phyloP scores from a whole-genome alignment of 2,113 vertebrate genomes.

The Guaruba guarouba region DNA sequence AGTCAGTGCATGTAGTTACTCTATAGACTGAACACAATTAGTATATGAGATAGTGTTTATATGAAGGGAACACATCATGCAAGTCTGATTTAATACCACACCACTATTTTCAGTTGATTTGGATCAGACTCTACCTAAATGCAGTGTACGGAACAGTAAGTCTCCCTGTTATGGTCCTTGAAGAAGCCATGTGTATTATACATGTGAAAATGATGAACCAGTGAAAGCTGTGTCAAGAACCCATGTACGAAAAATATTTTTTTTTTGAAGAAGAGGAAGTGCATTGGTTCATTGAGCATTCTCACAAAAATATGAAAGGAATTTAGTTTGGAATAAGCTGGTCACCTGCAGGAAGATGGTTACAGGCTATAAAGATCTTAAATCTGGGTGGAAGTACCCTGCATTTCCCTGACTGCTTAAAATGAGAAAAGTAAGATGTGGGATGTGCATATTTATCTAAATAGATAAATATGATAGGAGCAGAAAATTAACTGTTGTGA shows the following conservation, averaged over 20 bases:
- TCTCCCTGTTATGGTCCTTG: neutral
- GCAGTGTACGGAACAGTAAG: neutral
- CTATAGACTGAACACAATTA: neutral
- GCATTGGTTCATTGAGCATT: neutral
- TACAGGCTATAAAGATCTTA: neutral
- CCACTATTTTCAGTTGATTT: neutral
- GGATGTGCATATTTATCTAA: neutral
- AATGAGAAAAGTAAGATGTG: neutral
- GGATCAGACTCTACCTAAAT: neutral
- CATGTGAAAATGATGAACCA: neutral
- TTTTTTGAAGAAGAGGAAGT: neutral
- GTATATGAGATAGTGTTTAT: neutral
- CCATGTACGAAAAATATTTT: neutral
- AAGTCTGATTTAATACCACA: neutral
- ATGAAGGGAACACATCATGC: neutral
- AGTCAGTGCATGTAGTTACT: neutral
- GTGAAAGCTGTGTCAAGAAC: neutral
- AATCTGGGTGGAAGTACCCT: neutral
- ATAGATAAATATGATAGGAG: neutral
- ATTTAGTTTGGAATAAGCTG: neutral
- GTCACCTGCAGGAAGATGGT: neutral
- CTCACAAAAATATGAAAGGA: neutral
- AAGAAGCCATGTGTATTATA: neutral
- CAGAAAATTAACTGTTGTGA: neutral
- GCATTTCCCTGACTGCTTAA: neutral